Evolutionary conservation across 1,140 invertebrate species (phyloP), one percentile per base, ranked within the genome.

Genomic region (Zaprionus taronus): DNA sequence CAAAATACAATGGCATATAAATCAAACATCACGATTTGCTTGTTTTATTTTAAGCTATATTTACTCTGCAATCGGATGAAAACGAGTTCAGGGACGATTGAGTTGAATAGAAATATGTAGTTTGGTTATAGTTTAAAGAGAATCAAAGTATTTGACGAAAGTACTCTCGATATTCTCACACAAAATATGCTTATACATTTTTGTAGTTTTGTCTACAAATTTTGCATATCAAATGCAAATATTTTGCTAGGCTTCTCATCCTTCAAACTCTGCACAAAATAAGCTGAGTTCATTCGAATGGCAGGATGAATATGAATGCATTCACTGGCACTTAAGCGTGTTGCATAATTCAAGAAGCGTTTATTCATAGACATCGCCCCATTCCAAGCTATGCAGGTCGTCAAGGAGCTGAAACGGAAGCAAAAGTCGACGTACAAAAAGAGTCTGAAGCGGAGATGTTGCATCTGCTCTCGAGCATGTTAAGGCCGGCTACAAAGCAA

Each of bases 261-360:
- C 20, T 24, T 14, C 24, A 24, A 56, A 56, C 15, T 31, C 22
- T 28, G 26, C 24, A 28, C 31, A 36, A 53, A 28, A 55, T 34
- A 53, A 17, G 44, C 14, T n/a, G 17, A 64, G 28, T 68, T 31
- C 55, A 66, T 55, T 28, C 44, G 14, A 24, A 36, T 47, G 34
- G 38, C 65, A 38, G 47, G 67, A 81, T 56, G 72, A 82, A 75
- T 51, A 51, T 51, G 79, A 82, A 77, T 80, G 72, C 74, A 75
- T 47, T 51, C 68, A 72, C 38, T 65, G 74, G 81, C 84, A 87
- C 84, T 87, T 87, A 89, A 87, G 79, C 72, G 84, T 81, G 78
- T 76, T 87, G 84, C 84, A 87, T 87, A 84, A 89, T 87, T 87
- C 69, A 87, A 64, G 49, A 55, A 57, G 58, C 81, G 79, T 89